These are phyloP conservation scores for Clupea harengus DNA, from an alignment of 2,113 vertebrate genomes.

Conservation along the genomic window DNA sequence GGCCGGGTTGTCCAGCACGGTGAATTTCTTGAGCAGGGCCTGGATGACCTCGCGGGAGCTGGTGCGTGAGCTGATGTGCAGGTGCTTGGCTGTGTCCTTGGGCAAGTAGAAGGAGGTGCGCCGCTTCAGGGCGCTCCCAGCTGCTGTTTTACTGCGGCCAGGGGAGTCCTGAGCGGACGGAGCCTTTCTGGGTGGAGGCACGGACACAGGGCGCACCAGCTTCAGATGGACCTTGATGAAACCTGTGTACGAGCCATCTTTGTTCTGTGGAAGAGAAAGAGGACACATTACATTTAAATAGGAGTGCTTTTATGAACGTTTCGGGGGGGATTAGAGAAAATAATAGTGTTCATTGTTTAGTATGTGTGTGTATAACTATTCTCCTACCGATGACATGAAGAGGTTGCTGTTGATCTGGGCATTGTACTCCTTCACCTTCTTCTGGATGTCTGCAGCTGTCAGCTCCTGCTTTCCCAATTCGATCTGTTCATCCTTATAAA, in stretches of 20 bases:
- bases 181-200: conserved; percentile 77
- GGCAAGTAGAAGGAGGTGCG: conserved; percentile 97
- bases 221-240: conserved; percentile 98
- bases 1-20: conserved; percentile 89
- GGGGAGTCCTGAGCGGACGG: neutral
- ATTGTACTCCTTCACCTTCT: conserved; percentile 92
- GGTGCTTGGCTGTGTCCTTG: conserved; percentile 88
- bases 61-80: conserved; percentile 89
- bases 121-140: conserved; percentile 66
- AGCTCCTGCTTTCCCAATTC: conserved; percentile 78
- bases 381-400: conserved; percentile 87
- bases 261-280: conserved; percentile 71
- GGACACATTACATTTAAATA: neutral
- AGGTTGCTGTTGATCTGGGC: conserved; percentile 92
- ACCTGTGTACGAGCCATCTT: conserved; percentile 90
- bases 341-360: neutral
- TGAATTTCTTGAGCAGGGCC: conserved; percentile 93
- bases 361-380: neutral
- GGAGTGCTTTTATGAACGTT: no score
- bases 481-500: conserved; percentile 81
- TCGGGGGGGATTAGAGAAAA: no score
- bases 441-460: conserved; percentile 79
- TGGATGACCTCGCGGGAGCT: conserved; percentile 87
- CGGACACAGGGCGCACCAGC: conserved; percentile 84
- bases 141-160: conserved; percentile 53